Evolutionary conservation across 37 sponge, comb jelly and placozoan species (phyloP).

Genomic region (Dysidea cf. avara): DNA sequence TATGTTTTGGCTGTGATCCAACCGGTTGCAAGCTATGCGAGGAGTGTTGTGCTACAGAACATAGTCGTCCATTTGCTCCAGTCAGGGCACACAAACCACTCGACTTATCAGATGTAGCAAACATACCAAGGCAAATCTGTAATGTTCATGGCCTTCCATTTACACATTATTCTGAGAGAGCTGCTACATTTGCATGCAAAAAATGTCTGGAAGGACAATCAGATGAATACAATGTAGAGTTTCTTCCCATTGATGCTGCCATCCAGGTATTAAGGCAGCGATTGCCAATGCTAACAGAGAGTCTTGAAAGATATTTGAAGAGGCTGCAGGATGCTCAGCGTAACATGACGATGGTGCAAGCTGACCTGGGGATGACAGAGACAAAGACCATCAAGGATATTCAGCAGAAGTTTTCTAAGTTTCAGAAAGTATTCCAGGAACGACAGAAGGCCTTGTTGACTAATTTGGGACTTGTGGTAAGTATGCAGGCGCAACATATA

Average conservation of each 20-base stretch:
- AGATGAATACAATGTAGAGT: not conserved
- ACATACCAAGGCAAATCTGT: not conserved
- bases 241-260: slow-evolving; percentile 21
- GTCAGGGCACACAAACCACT: slow-evolving; percentile 48
- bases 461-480: slow-evolving; percentile 39
- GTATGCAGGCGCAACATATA: too few relatives aligned
- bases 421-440: slow-evolving; percentile 31
- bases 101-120: not conserved
- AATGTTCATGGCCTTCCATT: slow-evolving; percentile 3
- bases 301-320: slow-evolving; percentile 1
- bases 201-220: slow-evolving; percentile 16
- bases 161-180: slow-evolving; percentile 24
- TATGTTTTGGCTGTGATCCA: slow-evolving; percentile 57
- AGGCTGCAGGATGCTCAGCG: slow-evolving; percentile 13
- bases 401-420: slow-evolving; percentile 21
- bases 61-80: slow-evolving; percentile 47
- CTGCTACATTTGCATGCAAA: slow-evolving; percentile 44
- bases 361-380: slow-evolving; percentile 23
- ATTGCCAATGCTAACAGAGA: too few relatives aligned
- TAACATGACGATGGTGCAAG: not conserved
- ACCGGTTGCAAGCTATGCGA: slow-evolving; percentile 46
- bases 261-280: slow-evolving; percentile 4
- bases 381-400: slow-evolving; percentile 24
- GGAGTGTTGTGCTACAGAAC: slow-evolving; percentile 48
- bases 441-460: slow-evolving; percentile 39